Percentiles rank a stretch among this genome's conserved stretches.
Evolutionary conservation across 2,888 invertebrate species (phyloP).

Genomic region (Norana najaformis): DNA sequence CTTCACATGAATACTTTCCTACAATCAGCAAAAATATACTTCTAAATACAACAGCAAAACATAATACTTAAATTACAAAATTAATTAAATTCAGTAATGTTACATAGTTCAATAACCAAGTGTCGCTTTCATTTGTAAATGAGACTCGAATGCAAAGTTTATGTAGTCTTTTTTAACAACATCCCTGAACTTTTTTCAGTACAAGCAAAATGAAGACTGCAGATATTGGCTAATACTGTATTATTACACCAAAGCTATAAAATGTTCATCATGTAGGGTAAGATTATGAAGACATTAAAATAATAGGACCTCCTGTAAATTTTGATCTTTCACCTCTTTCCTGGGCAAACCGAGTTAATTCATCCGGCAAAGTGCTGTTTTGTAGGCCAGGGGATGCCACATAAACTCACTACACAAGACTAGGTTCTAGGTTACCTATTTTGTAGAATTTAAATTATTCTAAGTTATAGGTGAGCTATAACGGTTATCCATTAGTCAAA

Average conservation of each 20-base stretch:
- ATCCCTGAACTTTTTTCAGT: not conserved
- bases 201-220: not conserved
- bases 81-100: not conserved
- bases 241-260: not conserved
- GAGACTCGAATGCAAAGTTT: too few relatives aligned
- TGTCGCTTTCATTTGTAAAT: too few relatives aligned
- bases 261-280: not conserved
- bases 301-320: not conserved
- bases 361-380: not conserved
- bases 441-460: too few relatives aligned
- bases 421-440: too few relatives aligned
- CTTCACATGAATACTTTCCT: constrained; percentile 39
- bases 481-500: too few relatives aligned
- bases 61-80: not conserved
- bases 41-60: not conserved
- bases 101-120: not conserved
- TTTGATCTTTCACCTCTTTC: not conserved
- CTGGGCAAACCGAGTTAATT: too few relatives aligned
- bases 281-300: not conserved
- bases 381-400: too few relatives aligned
- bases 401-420: too few relatives aligned
- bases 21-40: not conserved
- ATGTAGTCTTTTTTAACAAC: not conserved
- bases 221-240: not conserved
- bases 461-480: too few relatives aligned